Evolutionary conservation across 2,888 invertebrate genomes (phyloP).

Genomic region (Psylliodes chrysocephalus): DNA sequence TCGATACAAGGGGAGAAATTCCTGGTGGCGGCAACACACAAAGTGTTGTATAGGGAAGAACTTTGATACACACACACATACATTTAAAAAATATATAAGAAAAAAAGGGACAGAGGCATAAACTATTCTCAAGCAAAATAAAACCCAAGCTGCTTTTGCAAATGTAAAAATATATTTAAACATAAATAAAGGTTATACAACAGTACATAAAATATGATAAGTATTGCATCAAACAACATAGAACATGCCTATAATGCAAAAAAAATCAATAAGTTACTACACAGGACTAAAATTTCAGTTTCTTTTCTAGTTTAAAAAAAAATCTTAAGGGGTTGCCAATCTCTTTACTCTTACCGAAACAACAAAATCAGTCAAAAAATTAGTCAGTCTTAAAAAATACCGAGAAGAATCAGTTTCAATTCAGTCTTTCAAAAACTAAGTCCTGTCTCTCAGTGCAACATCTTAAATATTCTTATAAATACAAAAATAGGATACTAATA

Average conservation of each 20-base stretch:
- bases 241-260: conserved; percentile 64
- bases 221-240: conserved; percentile 66
- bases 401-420: conserved; percentile 55
- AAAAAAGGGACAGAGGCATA: conserved; percentile 44
- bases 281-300: conserved; percentile 55
- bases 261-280: conserved; percentile 58
- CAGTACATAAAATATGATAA: conserved; percentile 66
- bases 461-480: conserved; percentile 48
- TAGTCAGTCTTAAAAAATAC: conserved; percentile 60
- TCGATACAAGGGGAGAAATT: conserved; percentile 41
- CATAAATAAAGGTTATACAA: conserved; percentile 65
- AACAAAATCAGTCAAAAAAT: conserved; percentile 65
- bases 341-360: conserved; percentile 44
- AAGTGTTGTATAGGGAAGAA: conserved; percentile 36
- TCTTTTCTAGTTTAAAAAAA: conserved; percentile 49
- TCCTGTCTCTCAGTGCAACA: conserved; percentile 59
- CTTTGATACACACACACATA: conserved; percentile 31
- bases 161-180: conserved; percentile 67
- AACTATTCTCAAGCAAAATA: conserved; percentile 59
- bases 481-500: conserved; percentile 46
- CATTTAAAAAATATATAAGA: conserved; percentile 40
- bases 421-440: conserved; percentile 57
- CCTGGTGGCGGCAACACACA: conserved; percentile 61
- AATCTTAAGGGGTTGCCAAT: conserved; percentile 64
- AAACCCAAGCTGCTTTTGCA: conserved; percentile 65